Percentiles rank a stretch among this genome's conserved stretches.
phyloP scores from a whole-genome alignment of 1,140 invertebrate species.

The Aphaenogaster floridana region DNA sequence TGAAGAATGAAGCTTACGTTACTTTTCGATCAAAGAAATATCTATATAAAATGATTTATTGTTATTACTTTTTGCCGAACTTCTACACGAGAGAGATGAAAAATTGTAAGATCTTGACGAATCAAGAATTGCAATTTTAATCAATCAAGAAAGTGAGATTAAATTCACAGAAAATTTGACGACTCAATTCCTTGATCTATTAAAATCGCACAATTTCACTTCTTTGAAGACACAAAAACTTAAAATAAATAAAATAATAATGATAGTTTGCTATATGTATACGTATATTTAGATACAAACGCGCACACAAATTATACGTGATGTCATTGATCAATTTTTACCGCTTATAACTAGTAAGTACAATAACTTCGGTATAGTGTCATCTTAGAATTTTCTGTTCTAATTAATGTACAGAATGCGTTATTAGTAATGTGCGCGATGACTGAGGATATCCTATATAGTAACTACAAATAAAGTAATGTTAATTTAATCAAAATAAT shows the following conservation, averaged over 20 bases:
- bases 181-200: not conserved
- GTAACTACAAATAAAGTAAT: constrained; percentile 54
- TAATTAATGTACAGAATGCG: not conserved
- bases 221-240: not conserved
- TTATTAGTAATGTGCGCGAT: not conserved
- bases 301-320: not conserved
- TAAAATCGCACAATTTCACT: not conserved
- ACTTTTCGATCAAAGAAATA: no score
- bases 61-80: not conserved
- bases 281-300: not conserved
- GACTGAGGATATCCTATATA: not conserved
- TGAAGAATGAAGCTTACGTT: not conserved
- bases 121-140: not conserved
- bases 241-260: not conserved
- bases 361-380: not conserved
- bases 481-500: constrained; percentile 63
- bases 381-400: not conserved
- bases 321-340: not conserved
- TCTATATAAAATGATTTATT: not conserved
- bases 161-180: not conserved
- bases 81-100: not conserved
- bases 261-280: not conserved
- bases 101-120: not conserved
- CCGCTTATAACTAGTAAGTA: not conserved
- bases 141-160: constrained; percentile 2